phyloP scores from a whole-genome alignment of 2,113 vertebrate species.

The Oncorhynchus gorbuscha region DNA sequence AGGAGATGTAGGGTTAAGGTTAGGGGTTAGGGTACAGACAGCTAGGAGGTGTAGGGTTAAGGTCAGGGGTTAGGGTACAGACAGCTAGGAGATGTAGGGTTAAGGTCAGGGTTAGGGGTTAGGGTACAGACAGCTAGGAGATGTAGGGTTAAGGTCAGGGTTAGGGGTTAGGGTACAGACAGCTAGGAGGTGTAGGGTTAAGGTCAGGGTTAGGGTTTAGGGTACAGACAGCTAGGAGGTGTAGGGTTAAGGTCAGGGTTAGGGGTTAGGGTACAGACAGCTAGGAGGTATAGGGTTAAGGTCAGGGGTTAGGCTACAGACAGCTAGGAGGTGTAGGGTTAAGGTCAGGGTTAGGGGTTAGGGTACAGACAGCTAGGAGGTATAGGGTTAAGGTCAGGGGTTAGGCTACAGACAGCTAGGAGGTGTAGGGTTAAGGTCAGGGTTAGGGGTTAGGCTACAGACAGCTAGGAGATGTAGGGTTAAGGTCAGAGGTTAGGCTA shows the following conservation, averaged over 20 bases:
- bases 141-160: not conserved
- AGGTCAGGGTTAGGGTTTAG: not conserved
- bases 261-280: slow-evolving; percentile 31
- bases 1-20: not conserved
- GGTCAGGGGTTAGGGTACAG: slow-evolving; percentile 1
- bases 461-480: slow-evolving; percentile 21
- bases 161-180: slow-evolving; percentile 35
- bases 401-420: not conserved
- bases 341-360: no score
- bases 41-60: slow-evolving; percentile 1
- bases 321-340: slow-evolving; percentile 1
- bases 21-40: not conserved
- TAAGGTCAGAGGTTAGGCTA: not conserved
- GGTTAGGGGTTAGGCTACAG: slow-evolving; percentile 9
- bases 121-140: not conserved
- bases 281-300: not conserved
- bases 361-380: slow-evolving; percentile 30
- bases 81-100: slow-evolving; percentile 21
- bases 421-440: not conserved
- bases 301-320: not conserved
- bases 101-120: not conserved
- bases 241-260: not conserved
- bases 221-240: not conserved
- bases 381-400: not conserved
- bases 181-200: not conserved